Evolutionary conservation across 1,140 invertebrate species (phyloP).

Genomic region (Halyomorpha halys): DNA sequence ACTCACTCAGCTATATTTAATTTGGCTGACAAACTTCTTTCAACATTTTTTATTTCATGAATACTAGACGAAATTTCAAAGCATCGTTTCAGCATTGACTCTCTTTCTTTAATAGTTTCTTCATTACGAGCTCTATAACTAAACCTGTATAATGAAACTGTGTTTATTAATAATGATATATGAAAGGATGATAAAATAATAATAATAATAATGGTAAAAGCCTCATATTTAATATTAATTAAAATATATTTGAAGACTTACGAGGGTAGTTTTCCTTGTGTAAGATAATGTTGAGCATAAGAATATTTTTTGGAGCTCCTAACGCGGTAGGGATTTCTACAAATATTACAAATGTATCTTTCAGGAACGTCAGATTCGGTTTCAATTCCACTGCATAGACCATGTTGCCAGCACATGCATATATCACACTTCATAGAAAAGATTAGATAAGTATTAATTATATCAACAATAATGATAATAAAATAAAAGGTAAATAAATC

Average conservation of each 20-base stretch:
- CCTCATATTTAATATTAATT: neutral
- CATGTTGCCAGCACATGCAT: slow-evolving; percentile 91
- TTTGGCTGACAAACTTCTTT: slow-evolving; percentile 62
- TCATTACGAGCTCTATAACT: slow-evolving; percentile 36
- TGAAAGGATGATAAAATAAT: neutral
- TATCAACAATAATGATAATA: neutral
- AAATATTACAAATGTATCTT: slow-evolving; percentile 82
- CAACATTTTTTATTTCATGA: slow-evolving; percentile 51
- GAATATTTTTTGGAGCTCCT: slow-evolving; percentile 58
- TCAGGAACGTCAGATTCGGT: slow-evolving; percentile 73
- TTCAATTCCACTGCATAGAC: slow-evolving; percentile 72
- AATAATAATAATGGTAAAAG: too few species aligned
- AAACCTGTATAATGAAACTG: slow-evolving; percentile 33
- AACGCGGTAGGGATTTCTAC: slow-evolving; percentile 62
- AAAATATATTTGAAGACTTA: slow-evolving; percentile 28
- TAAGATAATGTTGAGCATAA: slow-evolving; percentile 80
- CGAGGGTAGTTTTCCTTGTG: slow-evolving; percentile 63
- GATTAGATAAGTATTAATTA: neutral
- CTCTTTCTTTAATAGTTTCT: slow-evolving; percentile 37
- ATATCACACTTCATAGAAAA: slow-evolving; percentile 65
- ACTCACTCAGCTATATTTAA: slow-evolving; percentile 65
- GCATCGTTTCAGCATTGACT: slow-evolving; percentile 48
- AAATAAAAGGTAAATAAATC: neutral
- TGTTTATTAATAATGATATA: neutral
- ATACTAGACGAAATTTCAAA: slow-evolving; percentile 62